Evolutionary conservation across 2,113 vertebrate species (phyloP).

Genomic region (Cyanocitta stelleri): DNA sequence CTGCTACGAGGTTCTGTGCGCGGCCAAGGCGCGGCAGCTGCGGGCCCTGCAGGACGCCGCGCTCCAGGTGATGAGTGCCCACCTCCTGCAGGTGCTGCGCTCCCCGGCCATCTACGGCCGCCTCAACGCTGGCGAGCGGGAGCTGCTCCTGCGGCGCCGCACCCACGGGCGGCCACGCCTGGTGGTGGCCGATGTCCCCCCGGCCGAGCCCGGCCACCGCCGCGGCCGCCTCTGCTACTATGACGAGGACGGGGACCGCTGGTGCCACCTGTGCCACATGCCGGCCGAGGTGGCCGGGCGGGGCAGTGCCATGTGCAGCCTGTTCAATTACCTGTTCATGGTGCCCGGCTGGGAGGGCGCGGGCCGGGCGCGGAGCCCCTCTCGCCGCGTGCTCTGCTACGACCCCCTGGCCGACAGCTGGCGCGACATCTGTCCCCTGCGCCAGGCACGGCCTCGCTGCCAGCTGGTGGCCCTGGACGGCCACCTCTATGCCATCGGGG

Average conservation of each 20-base stretch:
- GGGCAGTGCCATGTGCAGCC: constrained; percentile 82
- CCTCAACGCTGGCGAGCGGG: constrained; percentile 80
- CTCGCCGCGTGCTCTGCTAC: constrained; percentile 88
- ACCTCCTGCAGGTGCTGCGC: constrained; percentile 87
- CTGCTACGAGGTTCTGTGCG: constrained; percentile 77
- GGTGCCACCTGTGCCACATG: constrained; percentile 76
- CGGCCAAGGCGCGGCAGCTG: constrained; percentile 77
- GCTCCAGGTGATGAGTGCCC: constrained; percentile 85
- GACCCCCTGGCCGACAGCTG: constrained; percentile 68
- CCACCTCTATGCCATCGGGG: constrained; percentile 88
- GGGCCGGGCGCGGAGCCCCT: constrained; percentile 64
- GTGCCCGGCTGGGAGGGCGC: constrained; percentile 80
- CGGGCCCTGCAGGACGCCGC: constrained; percentile 70
- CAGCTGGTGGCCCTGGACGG: constrained; percentile 86
- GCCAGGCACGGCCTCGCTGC: constrained; percentile 86
- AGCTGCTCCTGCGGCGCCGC: constrained; percentile 77
- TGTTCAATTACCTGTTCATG: constrained; percentile 95
- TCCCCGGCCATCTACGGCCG: constrained; percentile 76
- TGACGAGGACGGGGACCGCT: constrained; percentile 74
- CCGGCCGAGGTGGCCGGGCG: constrained; percentile 73
- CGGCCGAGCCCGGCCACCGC: constrained; percentile 50
- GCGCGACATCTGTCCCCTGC: constrained; percentile 45
- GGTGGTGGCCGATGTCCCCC: constrained; percentile 79
- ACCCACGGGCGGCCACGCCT: constrained; percentile 72
- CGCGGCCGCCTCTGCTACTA: constrained; percentile 81